phyloP scores from a whole-genome alignment of 2,888 invertebrate species.

The Itoplectis maculator region DNA sequence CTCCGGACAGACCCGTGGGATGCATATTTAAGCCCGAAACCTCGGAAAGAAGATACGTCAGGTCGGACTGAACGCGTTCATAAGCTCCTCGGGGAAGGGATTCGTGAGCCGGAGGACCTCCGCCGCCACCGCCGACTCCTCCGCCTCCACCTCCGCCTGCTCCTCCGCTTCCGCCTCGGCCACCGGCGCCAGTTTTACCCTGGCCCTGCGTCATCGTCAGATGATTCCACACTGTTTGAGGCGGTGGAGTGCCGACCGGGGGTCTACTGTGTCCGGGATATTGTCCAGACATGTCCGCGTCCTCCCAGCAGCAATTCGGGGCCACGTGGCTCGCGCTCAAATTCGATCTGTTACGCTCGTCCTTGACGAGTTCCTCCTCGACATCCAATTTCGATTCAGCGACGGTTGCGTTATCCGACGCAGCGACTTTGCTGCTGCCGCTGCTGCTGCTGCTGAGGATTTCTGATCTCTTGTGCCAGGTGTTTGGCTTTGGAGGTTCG shows the following conservation, averaged over 20 bases:
- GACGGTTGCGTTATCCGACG: neutral
- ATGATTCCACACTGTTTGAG: constrained; percentile 83
- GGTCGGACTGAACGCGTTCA: constrained; percentile 63
- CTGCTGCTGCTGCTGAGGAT: neutral
- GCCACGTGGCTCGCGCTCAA: constrained; percentile 48
- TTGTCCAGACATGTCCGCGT: constrained; percentile 80
- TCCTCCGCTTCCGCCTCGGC: constrained; percentile 45
- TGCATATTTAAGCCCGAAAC: constrained; percentile 81
- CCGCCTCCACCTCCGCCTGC: neutral
- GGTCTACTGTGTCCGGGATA: constrained; percentile 83
- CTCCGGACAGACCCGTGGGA: constrained; percentile 79
- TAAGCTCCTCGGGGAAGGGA: constrained; percentile 59
- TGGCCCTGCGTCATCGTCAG: constrained; percentile 82
- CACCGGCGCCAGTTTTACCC: constrained; percentile 69
- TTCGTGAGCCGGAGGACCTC: constrained; percentile 56
- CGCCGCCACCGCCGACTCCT: neutral
- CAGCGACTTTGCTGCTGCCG: neutral
- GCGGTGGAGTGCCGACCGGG: constrained; percentile 82
- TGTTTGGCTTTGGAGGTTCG: neutral
- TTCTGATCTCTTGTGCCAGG: neutral
- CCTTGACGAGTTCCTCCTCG: constrained; percentile 47
- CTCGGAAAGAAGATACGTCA: constrained; percentile 58
- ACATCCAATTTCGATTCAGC: constrained; percentile 60
- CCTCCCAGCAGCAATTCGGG: constrained; percentile 74
- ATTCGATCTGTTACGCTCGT: constrained; percentile 49